Evolutionary conservation across 1,140 invertebrate genomes (phyloP), one percentile per base, ranked within the genome.

Genomic region (Araneus ventricosus): DNA sequence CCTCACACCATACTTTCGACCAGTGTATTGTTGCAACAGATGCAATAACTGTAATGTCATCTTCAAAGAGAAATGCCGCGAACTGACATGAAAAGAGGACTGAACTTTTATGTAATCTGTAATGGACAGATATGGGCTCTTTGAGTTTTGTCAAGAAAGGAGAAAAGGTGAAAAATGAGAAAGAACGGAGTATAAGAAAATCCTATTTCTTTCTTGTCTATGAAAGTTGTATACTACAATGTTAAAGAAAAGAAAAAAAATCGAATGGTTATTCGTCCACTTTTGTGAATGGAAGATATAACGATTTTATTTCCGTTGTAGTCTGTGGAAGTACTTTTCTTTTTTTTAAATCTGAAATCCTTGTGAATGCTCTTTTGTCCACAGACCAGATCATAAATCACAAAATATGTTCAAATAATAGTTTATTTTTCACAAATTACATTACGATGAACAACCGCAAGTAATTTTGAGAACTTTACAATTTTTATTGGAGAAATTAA

Each of bases 121-220:
- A 75, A 34, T 34, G 30, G 70, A 75, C 59, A 63, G 14, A 75
- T 75, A 75, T 34, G 70, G 27, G 70, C 70, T 34, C 27, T 75
- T 14, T 75, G 30, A 34, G 70, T 34, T 30, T 34, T 75, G 70
- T 75, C 70, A 75, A 34, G 5, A 37, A 30, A 4, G 30, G 37
- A 37, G 70, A 75, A 75, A 75, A 75, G 70, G 27, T 75, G 70
- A 75, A 75, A 75, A 75, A 75, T 75, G 70, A 75, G 70, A 22
- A 34, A 20, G 70, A 37, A 34, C 34, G 14, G 4, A 20, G 5
- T 75, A 30, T 22, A 67, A 30, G 20, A 75, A 75, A 75, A 34
- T 37, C 27, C 70, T 34, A 75, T 75, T 75, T 67, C 63, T 59
- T 17, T n/a, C 61, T 75, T 75, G 20, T 5, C 22, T 63, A 1